phyloP scores from a whole-genome alignment of 2,113 vertebrate species.

The Misgurnus anguillicaudatus region DNA sequence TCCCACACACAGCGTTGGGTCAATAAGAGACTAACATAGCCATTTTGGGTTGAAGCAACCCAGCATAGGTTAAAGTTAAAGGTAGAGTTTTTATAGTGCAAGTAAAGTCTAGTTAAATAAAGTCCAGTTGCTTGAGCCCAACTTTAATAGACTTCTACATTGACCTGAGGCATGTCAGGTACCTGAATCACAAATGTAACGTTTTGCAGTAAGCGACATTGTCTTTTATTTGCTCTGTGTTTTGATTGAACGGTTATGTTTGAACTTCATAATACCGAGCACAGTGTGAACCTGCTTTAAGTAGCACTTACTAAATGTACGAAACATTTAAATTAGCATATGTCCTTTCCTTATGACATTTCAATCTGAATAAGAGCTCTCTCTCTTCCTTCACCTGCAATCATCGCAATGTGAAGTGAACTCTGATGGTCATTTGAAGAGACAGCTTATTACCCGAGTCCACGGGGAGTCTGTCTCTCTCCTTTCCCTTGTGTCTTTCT shows the following conservation, averaged over 20 bases:
- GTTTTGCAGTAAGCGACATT: not conserved
- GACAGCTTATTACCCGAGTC: slow-evolving; percentile 45
- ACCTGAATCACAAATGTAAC: not conserved
- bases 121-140: not conserved
- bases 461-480: slow-evolving; percentile 39
- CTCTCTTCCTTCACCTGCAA: slow-evolving; percentile 41
- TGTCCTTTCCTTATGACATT: slow-evolving; percentile 37
- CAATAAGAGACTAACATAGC: too few species aligned
- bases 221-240: not conserved
- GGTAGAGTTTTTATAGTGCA: too few species aligned
- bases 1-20: too few species aligned
- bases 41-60: too few species aligned
- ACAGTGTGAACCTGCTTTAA: slow-evolving; percentile 13
- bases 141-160: not conserved
- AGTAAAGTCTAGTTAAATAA: too few species aligned
- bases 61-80: too few species aligned
- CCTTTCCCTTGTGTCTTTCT: slow-evolving; percentile 19
- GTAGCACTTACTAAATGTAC: slow-evolving; percentile 28
- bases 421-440: slow-evolving; percentile 46
- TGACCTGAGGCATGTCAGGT: not conserved
- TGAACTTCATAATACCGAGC: slow-evolving; percentile 6
- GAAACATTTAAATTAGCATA: slow-evolving; percentile 35
- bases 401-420: slow-evolving; percentile 44
- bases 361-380: slow-evolving; percentile 38
- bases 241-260: slow-evolving; percentile 16